These are phyloP conservation scores for Pseudolaguvia tuberculata DNA, from an alignment of 2,113 vertebrate species.

Conservation along the genomic window DNA sequence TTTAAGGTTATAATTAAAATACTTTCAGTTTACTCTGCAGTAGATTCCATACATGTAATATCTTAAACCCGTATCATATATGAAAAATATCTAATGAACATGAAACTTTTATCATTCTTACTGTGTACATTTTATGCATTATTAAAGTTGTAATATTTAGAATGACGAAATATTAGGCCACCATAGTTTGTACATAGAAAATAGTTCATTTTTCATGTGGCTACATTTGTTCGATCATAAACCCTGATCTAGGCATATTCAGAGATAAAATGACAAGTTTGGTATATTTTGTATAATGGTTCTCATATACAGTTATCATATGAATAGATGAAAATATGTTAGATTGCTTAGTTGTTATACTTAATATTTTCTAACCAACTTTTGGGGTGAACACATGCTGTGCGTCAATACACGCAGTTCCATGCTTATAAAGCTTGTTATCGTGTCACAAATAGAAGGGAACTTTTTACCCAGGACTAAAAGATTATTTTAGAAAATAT, in stretches of 20 bases:
- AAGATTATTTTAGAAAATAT: slow-evolving; percentile 4
- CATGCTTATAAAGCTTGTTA: not conserved
- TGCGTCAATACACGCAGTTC: slow-evolving; percentile 23
- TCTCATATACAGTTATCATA: not conserved
- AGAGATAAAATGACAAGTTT: slow-evolving; percentile 40
- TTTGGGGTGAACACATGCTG: not conserved
- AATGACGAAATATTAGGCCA: slow-evolving; percentile 48
- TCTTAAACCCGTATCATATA: slow-evolving; percentile 84
- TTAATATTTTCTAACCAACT: not conserved
- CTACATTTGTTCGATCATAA: slow-evolving; percentile 48
- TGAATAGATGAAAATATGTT: slow-evolving; percentile 20
- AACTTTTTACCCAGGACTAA: slow-evolving; percentile 3
- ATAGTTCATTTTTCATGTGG: slow-evolving; percentile 45
- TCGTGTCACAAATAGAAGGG: not conserved
- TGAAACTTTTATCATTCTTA: slow-evolving; percentile 58
- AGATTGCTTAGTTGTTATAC: slow-evolving; percentile 5
- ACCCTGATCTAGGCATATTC: slow-evolving; percentile 38
- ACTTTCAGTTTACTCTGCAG: slow-evolving; percentile 72
- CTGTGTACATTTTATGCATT: slow-evolving; percentile 45
- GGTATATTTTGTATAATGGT: slow-evolving; percentile 32
- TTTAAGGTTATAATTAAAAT: slow-evolving; percentile 64
- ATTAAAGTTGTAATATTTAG: slow-evolving; percentile 54
- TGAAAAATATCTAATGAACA: slow-evolving; percentile 69
- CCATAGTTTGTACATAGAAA: slow-evolving; percentile 43
- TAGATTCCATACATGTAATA: slow-evolving; percentile 75